Conservation (phyloP, 35 echinoderm and acorn worm species). For the Chiridota heheva region DNA sequence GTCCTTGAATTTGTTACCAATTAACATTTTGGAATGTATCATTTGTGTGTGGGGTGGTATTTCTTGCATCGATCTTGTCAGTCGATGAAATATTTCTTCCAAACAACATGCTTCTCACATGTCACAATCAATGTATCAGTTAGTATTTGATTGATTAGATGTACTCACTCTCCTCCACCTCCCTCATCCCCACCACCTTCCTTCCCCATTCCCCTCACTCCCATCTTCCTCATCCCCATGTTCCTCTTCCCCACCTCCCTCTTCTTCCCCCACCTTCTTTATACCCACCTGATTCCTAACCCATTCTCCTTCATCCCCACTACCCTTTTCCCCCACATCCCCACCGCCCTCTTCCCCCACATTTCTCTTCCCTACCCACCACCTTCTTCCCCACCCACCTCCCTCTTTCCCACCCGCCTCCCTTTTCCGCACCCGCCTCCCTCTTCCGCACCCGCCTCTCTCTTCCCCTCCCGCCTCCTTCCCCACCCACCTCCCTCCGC, state of each 20-base stretch:
- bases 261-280: not conserved
- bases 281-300: too few species aligned
- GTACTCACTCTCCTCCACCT: not conserved
- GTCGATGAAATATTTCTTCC: not conserved
- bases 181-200: not conserved
- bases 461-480: too few species aligned
- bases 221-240: not conserved
- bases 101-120: too few species aligned
- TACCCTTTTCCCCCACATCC: not conserved
- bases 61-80: not conserved
- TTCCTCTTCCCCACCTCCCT: not conserved
- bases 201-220: not conserved
- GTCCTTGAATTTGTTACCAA: too few species aligned
- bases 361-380: not conserved
- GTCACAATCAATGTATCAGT: too few species aligned
- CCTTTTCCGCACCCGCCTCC: not conserved
- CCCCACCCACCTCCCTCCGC: too few species aligned
- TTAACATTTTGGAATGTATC: too few species aligned
- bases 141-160: too few species aligned
- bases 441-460: not conserved
- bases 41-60: not conserved
- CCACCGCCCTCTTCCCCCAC: not conserved
- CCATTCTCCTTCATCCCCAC: not conserved
- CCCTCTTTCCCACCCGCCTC: not conserved
- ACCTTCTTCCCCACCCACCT: not conserved